phyloP scores from a whole-genome alignment of 2,113 vertebrate genomes.

The Scytalopus superciliaris region DNA sequence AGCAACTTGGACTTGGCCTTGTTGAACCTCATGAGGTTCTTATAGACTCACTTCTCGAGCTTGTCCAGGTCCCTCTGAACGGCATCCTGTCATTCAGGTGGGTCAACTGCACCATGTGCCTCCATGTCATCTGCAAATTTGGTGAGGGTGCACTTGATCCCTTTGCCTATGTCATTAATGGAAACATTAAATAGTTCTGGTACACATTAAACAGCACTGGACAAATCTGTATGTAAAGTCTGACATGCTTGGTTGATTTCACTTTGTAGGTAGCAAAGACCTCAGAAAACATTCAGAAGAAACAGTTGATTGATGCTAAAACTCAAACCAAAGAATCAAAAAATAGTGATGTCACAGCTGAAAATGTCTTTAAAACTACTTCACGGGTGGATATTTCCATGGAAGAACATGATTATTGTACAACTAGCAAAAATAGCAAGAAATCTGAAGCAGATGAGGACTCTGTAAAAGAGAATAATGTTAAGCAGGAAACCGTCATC shows the following conservation, averaged over 20 bases:
- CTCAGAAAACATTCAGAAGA: conserved; percentile 65
- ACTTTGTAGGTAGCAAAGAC: conserved; percentile 58
- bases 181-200: neutral
- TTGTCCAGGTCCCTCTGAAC: neutral
- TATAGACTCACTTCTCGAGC: neutral
- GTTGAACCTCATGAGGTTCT: neutral
- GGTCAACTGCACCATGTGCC: neutral
- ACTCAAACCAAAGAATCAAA: conserved; percentile 51
- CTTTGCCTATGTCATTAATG: neutral
- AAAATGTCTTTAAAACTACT: conserved; percentile 9
- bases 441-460: conserved; percentile 26
- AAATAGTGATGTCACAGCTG: conserved; percentile 46
- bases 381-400: conserved; percentile 50
- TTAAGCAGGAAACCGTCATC: neutral
- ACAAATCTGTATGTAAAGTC: neutral
- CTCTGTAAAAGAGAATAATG: neutral
- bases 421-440: conserved; percentile 36
- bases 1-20: neutral
- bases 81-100: fast-evolving
- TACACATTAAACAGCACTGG: neutral
- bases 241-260: neutral
- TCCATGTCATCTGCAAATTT: neutral
- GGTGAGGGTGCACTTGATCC: fast-evolving
- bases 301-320: conserved; percentile 28
- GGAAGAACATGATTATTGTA: conserved; percentile 77